These are phyloP conservation scores for Ara ararauna DNA, from an alignment of 2,797 vertebrate species.

Conservation along the genomic window DNA sequence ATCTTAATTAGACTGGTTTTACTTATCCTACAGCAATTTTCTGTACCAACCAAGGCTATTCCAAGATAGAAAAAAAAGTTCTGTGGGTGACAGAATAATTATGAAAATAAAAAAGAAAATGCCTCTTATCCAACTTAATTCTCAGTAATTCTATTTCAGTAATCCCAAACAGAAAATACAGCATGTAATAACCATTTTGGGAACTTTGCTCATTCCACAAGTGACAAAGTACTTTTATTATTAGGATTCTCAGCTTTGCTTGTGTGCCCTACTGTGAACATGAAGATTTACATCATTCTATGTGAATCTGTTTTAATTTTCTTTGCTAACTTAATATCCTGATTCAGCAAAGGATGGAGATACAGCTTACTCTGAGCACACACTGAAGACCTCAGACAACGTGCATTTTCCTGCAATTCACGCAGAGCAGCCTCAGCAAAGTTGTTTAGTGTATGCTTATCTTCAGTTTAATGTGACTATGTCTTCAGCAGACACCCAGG, in stretches of 20 bases:
- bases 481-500: background rate
- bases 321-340: conserved; percentile 41
- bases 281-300: conserved; percentile 38
- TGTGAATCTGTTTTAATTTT: conserved; percentile 45
- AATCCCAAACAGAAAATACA: conserved; percentile 44
- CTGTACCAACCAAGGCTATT: conserved; percentile 48
- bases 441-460: background rate
- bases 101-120: conserved; percentile 74
- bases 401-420: background rate
- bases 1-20: conserved; percentile 78
- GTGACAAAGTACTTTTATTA: conserved; percentile 46
- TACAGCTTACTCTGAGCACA: background rate
- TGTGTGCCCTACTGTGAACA: conserved; percentile 3
- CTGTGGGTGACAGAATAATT: conserved; percentile 72
- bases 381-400: background rate
- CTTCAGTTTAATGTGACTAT: background rate
- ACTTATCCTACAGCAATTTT: conserved; percentile 64
- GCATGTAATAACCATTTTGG: conserved; percentile 36
- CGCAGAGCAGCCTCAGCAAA: background rate
- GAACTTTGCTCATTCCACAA: conserved; percentile 35
- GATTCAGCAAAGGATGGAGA: conserved; percentile 44
- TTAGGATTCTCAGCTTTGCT: conserved; percentile 28
- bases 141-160: conserved; percentile 62
- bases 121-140: conserved; percentile 41
- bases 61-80: conserved; percentile 56